A percentile compares a stretch with the other conserved stretches of the same genome.
Conservation (phyloP, 1,140 invertebrate species). For the Pseudomyrmex cubaensis region DNA sequence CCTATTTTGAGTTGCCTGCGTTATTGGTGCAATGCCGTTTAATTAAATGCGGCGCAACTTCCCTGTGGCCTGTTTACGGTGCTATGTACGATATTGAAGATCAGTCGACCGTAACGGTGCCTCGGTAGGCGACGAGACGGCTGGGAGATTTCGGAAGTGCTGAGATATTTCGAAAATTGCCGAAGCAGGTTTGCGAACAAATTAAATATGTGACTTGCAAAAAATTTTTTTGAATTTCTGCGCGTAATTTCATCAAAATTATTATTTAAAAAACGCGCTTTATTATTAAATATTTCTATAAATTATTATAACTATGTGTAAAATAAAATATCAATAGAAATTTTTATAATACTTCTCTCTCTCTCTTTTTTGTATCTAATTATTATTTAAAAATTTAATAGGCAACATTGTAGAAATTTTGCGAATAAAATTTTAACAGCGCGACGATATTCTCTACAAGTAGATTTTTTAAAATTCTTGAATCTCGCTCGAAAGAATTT, state of each 20-base stretch:
- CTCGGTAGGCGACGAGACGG: slow-evolving; percentile 3
- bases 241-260: not conserved
- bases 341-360: too few species aligned
- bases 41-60: slow-evolving; percentile 45
- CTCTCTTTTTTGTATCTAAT: too few species aligned
- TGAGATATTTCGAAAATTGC: slow-evolving; percentile 20
- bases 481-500: too few species aligned
- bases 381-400: too few species aligned
- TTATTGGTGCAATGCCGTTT: slow-evolving; percentile 37
- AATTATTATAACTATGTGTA: slow-evolving; percentile 15
- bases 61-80: slow-evolving; percentile 14
- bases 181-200: not conserved
- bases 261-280: not conserved
- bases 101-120: slow-evolving; percentile 44
- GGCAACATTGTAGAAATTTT: too few species aligned
- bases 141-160: slow-evolving; percentile 6
- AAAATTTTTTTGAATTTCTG: not conserved
- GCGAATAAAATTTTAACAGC: too few species aligned
- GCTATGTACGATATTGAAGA: slow-evolving; percentile 46
- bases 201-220: not conserved
- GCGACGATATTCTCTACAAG: too few species aligned
- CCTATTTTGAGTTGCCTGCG: slow-evolving; percentile 10
- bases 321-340: not conserved
- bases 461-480: too few species aligned
- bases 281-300: not conserved